A percentile compares a stretch with the other conserved stretches of the same genome.
phyloP scores from a whole-genome alignment of 1,140 invertebrate species.

The Mactra quadrangularis region DNA sequence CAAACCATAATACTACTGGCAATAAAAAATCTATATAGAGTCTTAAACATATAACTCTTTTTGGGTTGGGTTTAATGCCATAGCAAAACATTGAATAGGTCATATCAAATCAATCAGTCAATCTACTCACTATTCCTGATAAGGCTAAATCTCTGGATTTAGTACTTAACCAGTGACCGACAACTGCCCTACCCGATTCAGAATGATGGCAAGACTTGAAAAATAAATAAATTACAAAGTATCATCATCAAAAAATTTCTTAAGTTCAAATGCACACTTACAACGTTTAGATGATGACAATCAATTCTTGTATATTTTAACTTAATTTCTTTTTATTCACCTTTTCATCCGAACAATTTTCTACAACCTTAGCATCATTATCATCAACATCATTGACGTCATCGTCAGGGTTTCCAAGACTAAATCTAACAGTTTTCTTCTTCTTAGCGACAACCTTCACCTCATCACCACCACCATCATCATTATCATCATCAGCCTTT shows the following conservation, averaged over 20 bases:
- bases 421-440: conserved; percentile 18
- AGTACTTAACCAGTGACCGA: too few relatives aligned
- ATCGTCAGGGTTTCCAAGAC: neutral
- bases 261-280: neutral
- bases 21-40: too few relatives aligned
- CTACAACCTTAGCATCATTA: neutral
- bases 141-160: too few relatives aligned
- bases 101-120: too few relatives aligned
- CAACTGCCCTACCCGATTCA: too few relatives aligned
- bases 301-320: conserved; percentile 27
- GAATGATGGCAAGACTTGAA: neutral
- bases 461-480: neutral
- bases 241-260: neutral
- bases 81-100: too few relatives aligned
- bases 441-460: neutral
- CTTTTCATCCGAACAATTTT: neutral
- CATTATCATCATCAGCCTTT: neutral
- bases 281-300: too few relatives aligned
- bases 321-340: conserved; percentile 38
- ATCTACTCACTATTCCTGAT: too few relatives aligned
- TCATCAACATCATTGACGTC: neutral
- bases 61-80: too few relatives aligned
- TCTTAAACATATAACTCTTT: too few relatives aligned
- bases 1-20: too few relatives aligned
- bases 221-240: neutral